Evolutionary conservation across 2,888 invertebrate species (phyloP), one percentile per base, ranked within the genome.

Genomic region (Cosmia pyralina): DNA sequence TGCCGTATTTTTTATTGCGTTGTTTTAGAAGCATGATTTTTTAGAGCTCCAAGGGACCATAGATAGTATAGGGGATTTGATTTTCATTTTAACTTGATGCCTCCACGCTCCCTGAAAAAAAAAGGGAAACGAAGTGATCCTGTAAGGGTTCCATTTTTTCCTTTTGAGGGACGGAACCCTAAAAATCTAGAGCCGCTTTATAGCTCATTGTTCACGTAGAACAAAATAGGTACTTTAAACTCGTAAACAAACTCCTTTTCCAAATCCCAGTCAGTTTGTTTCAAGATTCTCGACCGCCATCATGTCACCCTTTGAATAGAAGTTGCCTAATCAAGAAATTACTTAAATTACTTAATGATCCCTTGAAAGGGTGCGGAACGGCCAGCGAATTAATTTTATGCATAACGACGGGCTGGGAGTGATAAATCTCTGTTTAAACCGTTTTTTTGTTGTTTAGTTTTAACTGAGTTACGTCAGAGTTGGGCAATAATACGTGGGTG

Each of bases 341-440:
- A 66, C 50, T 81, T 46, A 28, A 76, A 76, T 66, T 44, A 63
- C 62, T 50, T 66, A 79, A 69, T 69, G 34, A 67, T 28, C 44
- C 50, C 50, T 81, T 48, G 34, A 59, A 80, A 75, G 69, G 78
- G 76, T 79, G 64, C 60, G 17, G 2, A 34, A 59, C n/a, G 70
- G 53, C 15, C 58, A n/a, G 38, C 4, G 19, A 70, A 67, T 67
- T 70, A 76, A 76, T 67, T 64, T 50, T 70, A 79, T 76, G 70
- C 58, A 79, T 72, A 79, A 53, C 62, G 34, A 19, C n/a, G 19
- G 10, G 1, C 22, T 17, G 28, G n/a, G 57, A 2, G 15, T 76
- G 68, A 69, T 74, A 75, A 69, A 75, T 66, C 52, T 57, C 48
- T 17, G 62, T 58, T 75, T 66, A 19, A 44, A 58, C 53, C 22